Base-by-base conservation (phyloP, 2,888 invertebrate species). In the Apocheima hispidaria region DNA sequence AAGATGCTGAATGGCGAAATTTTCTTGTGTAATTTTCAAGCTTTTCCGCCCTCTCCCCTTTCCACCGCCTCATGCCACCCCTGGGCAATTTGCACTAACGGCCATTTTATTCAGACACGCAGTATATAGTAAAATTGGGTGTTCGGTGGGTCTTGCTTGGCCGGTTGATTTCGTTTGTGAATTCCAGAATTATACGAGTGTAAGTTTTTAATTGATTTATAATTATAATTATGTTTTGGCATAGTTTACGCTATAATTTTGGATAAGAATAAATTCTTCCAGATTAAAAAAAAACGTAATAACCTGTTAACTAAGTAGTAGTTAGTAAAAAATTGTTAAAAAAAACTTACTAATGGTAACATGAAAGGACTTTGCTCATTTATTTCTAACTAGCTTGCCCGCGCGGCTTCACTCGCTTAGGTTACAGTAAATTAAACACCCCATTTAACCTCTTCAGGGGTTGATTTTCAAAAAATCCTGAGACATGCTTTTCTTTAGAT, bases 1-100 rank as follows among this genome's bases (percentile, higher is more conserved):
- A 92, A 92, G 91, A 92, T 92, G 90, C 86, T 90, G 91, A 90
- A 90, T 88, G 84, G 87, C 72, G 88, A 89, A 92, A 92, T 90
- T 92, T 92, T 92, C 92, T 92, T 90, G 88, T 90, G 88, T 92
- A 92, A 92, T 92, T 92, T 92, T 92, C 91, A 84, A 89, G 87
- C 86, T 88, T 86, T 87, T 87, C 86, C 87, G 75, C 82, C 81
- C 82, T 74, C 72, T 76, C 59, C 63, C 65, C 68, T 70, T 69
- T 63, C 60, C 72, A 63, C 60, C 40, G 40, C 23, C 44, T 61
- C 63, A 38, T 56, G 49, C 50, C 44, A 59, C 38, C 43, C 64
- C 30, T 48, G 64, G 69, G 71, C 67, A 72, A 71, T 70, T 71
- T 69, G 59, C 63, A 30, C 51, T 61, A 46, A 60, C 59, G 57